phyloP scores from a whole-genome alignment of 2,888 invertebrate species.

The Altica lythri region DNA sequence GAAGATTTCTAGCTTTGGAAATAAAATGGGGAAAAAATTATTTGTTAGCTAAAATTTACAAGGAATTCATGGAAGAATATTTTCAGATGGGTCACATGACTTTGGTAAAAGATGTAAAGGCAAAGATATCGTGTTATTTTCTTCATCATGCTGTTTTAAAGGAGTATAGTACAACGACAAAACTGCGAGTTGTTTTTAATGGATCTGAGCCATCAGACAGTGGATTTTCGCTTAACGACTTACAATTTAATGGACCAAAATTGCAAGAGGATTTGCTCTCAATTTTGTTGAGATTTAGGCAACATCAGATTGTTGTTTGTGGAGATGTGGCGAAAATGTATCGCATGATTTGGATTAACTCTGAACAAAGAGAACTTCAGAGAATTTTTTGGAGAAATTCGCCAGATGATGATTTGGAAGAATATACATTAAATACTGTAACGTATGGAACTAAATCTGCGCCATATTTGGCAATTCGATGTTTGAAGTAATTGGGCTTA shows the following conservation, averaged over 20 bases:
- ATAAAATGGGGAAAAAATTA: constrained; percentile 1
- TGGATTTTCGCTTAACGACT: constrained; percentile 21
- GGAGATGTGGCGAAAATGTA: constrained; percentile 9
- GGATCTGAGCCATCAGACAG: constrained; percentile 14
- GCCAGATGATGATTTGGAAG: constrained; percentile 6
- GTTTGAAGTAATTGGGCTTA: constrained; percentile 21
- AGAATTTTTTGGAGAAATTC: constrained; percentile 13
- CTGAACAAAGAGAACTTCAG: constrained; percentile 10
- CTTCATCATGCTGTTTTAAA: constrained; percentile 19
- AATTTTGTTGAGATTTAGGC: constrained; percentile 23
- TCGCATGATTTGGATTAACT: constrained; percentile 1
- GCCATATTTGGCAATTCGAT: too few species aligned
- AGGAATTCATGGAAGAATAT: constrained; percentile 1
- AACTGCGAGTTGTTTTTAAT: constrained; percentile 24
- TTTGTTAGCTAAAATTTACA: not conserved
- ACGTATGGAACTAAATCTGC: too few species aligned
- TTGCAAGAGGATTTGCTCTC: constrained; percentile 25
- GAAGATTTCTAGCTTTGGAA: constrained; percentile 19
- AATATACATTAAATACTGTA: constrained; percentile 11
- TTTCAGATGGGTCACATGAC: not conserved
- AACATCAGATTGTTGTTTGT: constrained; percentile 16
- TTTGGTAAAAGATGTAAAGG: constrained; percentile 12
- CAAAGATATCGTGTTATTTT: constrained; percentile 12
- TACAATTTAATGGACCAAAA: constrained; percentile 21
- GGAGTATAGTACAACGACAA: constrained; percentile 19